These are phyloP conservation scores for Pseudomyrmex cubaensis DNA, from an alignment of 1,140 invertebrate species.

Conservation along the genomic window DNA sequence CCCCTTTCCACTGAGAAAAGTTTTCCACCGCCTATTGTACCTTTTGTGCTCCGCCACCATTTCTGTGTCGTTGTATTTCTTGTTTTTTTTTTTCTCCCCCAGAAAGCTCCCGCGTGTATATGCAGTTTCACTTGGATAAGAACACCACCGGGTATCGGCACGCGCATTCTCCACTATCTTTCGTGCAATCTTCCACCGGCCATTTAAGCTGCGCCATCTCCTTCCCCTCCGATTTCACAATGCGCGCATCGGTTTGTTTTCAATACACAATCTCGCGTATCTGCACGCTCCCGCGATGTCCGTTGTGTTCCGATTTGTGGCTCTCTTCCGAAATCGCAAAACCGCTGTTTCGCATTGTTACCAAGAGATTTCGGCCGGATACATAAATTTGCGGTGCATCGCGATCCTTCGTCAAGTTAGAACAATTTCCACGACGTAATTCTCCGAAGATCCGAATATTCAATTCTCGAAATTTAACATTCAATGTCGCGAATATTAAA, in stretches of 20 bases:
- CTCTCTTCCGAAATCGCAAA: conserved; percentile 54
- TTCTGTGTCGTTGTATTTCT: conserved; percentile 57
- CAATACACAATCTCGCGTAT: conserved; percentile 25
- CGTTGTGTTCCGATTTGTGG: not conserved
- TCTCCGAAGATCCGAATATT: too few relatives aligned
- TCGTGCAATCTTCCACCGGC: conserved; percentile 13
- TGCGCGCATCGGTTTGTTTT: conserved; percentile 5
- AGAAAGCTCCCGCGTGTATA: not conserved
- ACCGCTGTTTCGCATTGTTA: not conserved
- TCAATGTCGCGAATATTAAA: too few relatives aligned
- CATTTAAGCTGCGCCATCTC: conserved; percentile 41
- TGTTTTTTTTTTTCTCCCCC: conserved; percentile 3
- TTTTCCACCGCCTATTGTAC: conserved; percentile 67
- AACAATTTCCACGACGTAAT: too few relatives aligned
- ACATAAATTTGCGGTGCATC: too few relatives aligned
- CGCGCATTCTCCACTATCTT: conserved; percentile 32
- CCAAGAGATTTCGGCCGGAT: too few relatives aligned
- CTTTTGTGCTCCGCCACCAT: conserved; percentile 60
- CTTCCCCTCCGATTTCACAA: not conserved
- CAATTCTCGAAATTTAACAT: too few relatives aligned
- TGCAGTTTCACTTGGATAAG: conserved; percentile 45
- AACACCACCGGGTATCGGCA: conserved; percentile 24
- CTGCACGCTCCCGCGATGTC: not conserved
- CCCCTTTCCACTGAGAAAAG: conserved; percentile 43
- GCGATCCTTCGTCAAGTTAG: too few relatives aligned